Conservation (phyloP, 2,888 invertebrate genomes). For the Tholera decimalis region DNA sequence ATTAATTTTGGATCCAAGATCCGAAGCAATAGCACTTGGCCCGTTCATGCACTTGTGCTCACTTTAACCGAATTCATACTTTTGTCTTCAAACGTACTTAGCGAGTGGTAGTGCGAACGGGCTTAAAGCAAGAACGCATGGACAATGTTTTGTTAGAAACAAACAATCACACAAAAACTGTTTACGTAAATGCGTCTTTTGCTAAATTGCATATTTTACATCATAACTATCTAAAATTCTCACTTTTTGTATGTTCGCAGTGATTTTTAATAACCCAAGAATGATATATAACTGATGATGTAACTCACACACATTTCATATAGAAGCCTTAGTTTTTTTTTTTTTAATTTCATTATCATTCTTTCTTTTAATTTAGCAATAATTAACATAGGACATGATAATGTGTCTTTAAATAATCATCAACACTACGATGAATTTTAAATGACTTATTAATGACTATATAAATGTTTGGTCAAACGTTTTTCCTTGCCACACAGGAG, state of each 20-base stretch:
- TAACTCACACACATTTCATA: conserved; percentile 39
- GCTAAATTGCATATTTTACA: conserved; percentile 57
- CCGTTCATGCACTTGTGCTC: conserved; percentile 19
- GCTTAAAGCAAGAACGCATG: conserved; percentile 50
- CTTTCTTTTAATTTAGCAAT: conserved; percentile 15
- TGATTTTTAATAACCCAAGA: conserved; percentile 52
- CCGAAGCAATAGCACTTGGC: conserved; percentile 59
- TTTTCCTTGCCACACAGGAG: conserved; percentile 37
- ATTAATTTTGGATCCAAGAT: conserved; percentile 65
- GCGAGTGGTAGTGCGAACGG: conserved; percentile 2
- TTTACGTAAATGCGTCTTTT: conserved; percentile 66
- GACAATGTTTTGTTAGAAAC: conserved; percentile 49
- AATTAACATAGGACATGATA: conserved; percentile 32
- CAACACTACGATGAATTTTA: conserved; percentile 50
- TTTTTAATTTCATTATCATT: conserved; percentile 25
- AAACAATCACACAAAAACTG: conserved; percentile 44
- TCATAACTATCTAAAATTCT: conserved; percentile 44
- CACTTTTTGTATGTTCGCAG: conserved; percentile 32
- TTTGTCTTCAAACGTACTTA: background rate
- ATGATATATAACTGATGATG: conserved; percentile 36
- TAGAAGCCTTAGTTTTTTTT: conserved; percentile 21
- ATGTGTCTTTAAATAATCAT: conserved; percentile 38
- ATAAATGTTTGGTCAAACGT: conserved; percentile 62
- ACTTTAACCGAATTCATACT: conserved; percentile 17
- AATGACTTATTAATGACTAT: conserved; percentile 59